phyloP scores from a whole-genome alignment of 2,113 vertebrate species.

The Tragelaphus scriptus region DNA sequence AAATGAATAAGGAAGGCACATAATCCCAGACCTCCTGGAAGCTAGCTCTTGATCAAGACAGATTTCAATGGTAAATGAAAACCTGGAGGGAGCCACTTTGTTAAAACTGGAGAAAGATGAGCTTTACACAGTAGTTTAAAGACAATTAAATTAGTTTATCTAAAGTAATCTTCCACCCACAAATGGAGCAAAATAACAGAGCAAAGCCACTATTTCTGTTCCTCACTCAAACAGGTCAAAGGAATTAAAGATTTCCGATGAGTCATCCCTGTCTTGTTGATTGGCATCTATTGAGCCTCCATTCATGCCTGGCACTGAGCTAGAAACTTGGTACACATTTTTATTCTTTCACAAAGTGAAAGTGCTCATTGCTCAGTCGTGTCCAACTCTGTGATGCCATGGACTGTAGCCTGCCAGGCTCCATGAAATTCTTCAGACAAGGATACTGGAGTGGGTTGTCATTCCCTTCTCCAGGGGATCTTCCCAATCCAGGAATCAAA shows the following conservation, averaged over 20 bases:
- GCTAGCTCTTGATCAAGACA: background rate
- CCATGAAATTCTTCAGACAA: background rate
- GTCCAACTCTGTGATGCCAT: background rate
- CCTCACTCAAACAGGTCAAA: background rate
- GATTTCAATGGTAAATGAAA: background rate
- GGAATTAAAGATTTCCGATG: background rate
- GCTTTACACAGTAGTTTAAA: background rate
- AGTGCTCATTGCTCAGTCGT: accelerated
- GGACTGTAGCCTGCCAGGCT: background rate
- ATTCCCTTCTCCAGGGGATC: background rate
- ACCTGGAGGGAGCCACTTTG: background rate
- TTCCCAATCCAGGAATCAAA: background rate
- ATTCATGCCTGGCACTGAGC: background rate
- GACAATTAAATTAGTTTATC: background rate
- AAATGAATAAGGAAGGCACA: background rate
- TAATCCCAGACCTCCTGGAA: background rate
- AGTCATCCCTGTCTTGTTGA: background rate
- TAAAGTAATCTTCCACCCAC: background rate
- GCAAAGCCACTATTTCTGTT: background rate
- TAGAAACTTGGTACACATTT: background rate
- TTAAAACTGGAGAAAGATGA: background rate
- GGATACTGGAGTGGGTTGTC: background rate
- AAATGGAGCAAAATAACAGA: background rate
- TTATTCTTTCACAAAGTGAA: background rate
- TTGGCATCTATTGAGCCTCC: background rate